These are phyloP conservation scores for Agapostemon virescens DNA, from an alignment of 2,888 invertebrate genomes.

Conservation along the genomic window DNA sequence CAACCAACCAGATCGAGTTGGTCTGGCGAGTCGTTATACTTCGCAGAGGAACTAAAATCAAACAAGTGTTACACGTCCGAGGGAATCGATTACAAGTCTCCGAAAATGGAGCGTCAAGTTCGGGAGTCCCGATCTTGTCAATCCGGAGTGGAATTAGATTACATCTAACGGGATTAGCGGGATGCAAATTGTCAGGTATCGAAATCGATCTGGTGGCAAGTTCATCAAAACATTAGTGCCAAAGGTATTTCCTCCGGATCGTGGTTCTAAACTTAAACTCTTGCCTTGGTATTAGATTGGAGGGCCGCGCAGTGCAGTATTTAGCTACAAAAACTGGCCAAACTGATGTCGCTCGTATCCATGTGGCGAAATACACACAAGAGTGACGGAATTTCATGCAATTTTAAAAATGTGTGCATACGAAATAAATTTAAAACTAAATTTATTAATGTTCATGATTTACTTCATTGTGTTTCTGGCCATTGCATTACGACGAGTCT, in stretches of 20 bases:
- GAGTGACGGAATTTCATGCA: no score
- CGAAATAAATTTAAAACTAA: no score
- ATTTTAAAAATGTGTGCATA: no score
- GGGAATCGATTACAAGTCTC: background rate
- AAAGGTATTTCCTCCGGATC: slow-evolving; percentile 12
- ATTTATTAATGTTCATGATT: no score
- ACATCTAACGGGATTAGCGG: slow-evolving; percentile 15
- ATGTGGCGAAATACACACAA: no score
- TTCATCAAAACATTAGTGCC: slow-evolving; percentile 32
- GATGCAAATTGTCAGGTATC: slow-evolving; percentile 19
- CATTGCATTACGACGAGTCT: no score
- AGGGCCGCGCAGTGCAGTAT: background rate
- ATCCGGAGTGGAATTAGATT: slow-evolving; percentile 22
- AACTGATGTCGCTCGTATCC: no score
- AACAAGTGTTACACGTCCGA: background rate
- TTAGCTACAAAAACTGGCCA: no score
- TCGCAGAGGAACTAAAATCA: background rate
- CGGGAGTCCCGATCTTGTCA: background rate
- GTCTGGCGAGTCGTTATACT: background rate
- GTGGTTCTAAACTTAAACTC: background rate
- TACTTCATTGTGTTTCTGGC: no score
- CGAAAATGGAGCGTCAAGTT: slow-evolving; percentile 8
- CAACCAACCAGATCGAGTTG: background rate
- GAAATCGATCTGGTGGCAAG: slow-evolving; percentile 9
- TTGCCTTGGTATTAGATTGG: background rate